Evolutionary conservation across 2,797 vertebrate species (phyloP).

Genomic region (Anabas testudineus): DNA sequence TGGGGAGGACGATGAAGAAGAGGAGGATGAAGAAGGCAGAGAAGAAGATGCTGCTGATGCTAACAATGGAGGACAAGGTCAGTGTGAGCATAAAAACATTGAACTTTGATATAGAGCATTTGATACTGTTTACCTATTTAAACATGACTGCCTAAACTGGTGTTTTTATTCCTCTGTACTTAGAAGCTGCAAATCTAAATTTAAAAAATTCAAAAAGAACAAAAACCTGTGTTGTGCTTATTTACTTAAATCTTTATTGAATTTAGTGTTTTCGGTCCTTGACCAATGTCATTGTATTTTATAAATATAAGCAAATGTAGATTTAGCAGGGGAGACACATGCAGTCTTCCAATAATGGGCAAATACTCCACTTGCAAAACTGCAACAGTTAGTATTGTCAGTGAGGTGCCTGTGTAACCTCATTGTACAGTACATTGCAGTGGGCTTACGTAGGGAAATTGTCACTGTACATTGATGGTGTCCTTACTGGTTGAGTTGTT

Average conservation of each 20-base stretch:
- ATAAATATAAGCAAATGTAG: too few relatives aligned
- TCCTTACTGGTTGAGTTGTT: not conserved
- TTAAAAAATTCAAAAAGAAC: not conserved
- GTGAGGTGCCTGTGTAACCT: too few relatives aligned
- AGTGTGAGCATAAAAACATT: not conserved
- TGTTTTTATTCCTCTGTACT: slow-evolving; percentile 1
- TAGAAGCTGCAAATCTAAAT: not conserved
- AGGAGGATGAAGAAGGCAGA: slow-evolving; percentile 91
- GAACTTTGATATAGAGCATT: too few relatives aligned
- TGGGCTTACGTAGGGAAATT: not conserved
- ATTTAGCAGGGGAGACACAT: too few relatives aligned
- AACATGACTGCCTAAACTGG: not conserved
- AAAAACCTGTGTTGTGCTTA: too few relatives aligned
- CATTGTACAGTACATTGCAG: too few relatives aligned
- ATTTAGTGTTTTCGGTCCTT: too few relatives aligned
- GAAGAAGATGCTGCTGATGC: slow-evolving; percentile 88
- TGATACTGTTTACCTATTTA: not conserved
- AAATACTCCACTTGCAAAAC: too few relatives aligned
- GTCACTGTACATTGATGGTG: not conserved
- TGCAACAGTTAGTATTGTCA: too few relatives aligned
- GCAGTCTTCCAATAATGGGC: too few relatives aligned
- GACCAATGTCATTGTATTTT: too few relatives aligned
- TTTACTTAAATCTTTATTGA: too few relatives aligned
- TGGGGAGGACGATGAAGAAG: slow-evolving; percentile 87
- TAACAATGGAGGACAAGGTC: slow-evolving; percentile 90